Conservation (phyloP, 2,113 vertebrate species). For the Amphiprion percula region DNA sequence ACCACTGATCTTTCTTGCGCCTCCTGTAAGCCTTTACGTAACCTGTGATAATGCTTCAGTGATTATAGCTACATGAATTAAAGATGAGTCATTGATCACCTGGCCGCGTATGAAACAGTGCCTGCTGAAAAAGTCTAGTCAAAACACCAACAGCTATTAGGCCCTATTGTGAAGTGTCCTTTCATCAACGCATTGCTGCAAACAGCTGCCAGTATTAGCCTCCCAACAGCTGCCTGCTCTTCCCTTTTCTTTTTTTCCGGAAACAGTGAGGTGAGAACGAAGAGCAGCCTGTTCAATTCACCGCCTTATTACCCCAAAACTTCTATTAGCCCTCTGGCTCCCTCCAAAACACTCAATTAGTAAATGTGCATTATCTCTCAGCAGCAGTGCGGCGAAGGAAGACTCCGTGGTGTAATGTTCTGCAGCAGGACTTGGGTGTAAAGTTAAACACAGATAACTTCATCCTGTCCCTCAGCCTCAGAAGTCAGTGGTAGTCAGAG, state of each 20-base stretch:
- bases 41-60: too few relatives aligned
- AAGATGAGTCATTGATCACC: conserved; percentile 1
- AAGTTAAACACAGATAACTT: conserved; percentile 23
- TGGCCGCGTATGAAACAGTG: neutral
- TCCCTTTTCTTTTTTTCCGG: neutral
- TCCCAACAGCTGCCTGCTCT: conserved; percentile 30
- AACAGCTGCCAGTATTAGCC: conserved; percentile 45
- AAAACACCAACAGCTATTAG: conserved; percentile 34
- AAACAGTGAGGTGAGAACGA: conserved; percentile 47
- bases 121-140: conserved; percentile 17
- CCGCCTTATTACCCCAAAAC: conserved; percentile 67
- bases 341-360: conserved; percentile 61
- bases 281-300: conserved; percentile 58
- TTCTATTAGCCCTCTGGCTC: conserved; percentile 57
- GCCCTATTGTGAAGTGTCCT: conserved; percentile 3
- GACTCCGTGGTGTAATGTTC: conserved; percentile 8
- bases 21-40: too few relatives aligned
- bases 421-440: neutral
- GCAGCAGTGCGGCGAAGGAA: conserved; percentile 7
- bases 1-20: too few relatives aligned
- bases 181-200: conserved; percentile 27
- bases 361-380: conserved; percentile 36
- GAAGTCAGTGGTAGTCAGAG: neutral
- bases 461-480: conserved; percentile 1
- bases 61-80: neutral